Evolutionary conservation across 2,888 invertebrate species (phyloP).

Genomic region (Caenorhabditis wallacei): DNA sequence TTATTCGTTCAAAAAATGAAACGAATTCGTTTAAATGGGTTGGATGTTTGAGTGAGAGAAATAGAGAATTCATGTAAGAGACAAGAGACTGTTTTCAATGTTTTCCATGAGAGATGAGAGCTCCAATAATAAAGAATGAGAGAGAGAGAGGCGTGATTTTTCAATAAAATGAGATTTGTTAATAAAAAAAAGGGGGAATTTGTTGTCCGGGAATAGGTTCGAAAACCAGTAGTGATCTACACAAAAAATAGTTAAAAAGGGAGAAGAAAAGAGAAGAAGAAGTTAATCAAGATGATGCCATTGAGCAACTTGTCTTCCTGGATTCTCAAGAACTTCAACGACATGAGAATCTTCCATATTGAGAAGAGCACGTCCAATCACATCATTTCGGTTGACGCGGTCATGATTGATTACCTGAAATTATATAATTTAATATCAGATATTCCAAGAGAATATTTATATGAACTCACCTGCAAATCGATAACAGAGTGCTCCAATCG

Average conservation of each 20-base stretch:
- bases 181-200: neutral
- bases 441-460: neutral
- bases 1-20: slow-evolving; percentile 41
- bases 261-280: neutral
- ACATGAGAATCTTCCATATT: slow-evolving; percentile 74
- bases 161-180: neutral
- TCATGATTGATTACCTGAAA: slow-evolving; percentile 75
- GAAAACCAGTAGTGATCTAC: slow-evolving; percentile 56
- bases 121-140: neutral
- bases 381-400: slow-evolving; percentile 70
- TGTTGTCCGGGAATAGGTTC: slow-evolving; percentile 25
- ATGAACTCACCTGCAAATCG: slow-evolving; percentile 71
- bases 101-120: neutral
- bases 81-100: too few relatives aligned
- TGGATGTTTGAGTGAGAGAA: neutral
- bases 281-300: slow-evolving; percentile 92
- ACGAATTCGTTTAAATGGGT: neutral
- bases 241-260: slow-evolving; percentile 9
- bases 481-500: slow-evolving; percentile 70
- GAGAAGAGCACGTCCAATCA: slow-evolving; percentile 73
- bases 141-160: slow-evolving; percentile 2
- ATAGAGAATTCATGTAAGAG: neutral
- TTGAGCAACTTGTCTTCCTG: slow-evolving; percentile 97
- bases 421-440: neutral
- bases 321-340: slow-evolving; percentile 89